Percentiles rank a stretch among this genome's conserved stretches.
Evolutionary conservation across 53 echinoderm and acorn worm species (phyloP).

Genomic region (Stichopus horrens): DNA sequence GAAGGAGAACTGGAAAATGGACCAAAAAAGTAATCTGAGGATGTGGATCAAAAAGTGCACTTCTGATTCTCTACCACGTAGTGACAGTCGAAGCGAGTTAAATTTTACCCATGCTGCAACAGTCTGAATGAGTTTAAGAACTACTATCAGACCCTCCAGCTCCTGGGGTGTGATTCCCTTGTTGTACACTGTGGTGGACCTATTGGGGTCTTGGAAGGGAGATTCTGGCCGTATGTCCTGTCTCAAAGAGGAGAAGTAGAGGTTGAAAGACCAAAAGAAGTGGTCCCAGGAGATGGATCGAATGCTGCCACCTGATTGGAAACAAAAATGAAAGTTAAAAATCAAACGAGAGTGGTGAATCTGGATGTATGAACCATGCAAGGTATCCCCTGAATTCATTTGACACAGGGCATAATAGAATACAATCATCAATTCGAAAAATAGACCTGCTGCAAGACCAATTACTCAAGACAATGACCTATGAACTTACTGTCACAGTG

Average conservation of each 20-base stretch:
- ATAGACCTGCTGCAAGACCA: too few relatives aligned
- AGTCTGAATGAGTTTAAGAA: conserved; percentile 74
- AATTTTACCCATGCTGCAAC: conserved; percentile 75
- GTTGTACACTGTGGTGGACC: conserved; percentile 50
- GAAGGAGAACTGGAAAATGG: too few relatives aligned
- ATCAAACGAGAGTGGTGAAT: too few relatives aligned
- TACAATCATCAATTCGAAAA: too few relatives aligned
- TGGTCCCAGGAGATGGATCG: conserved; percentile 96
- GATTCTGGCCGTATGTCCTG: conserved; percentile 75
- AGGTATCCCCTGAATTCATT: too few relatives aligned
- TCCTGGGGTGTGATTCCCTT: conserved; percentile 99
- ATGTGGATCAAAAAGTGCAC: neutral
- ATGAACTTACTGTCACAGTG: too few relatives aligned
- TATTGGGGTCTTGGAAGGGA: conserved; percentile 58
- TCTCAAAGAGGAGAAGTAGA: conserved; percentile 86
- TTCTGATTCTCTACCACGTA: neutral
- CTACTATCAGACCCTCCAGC: conserved; percentile 69
- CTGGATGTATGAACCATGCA: too few relatives aligned
- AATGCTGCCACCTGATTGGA: conserved; percentile 64
- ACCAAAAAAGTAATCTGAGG: too few relatives aligned
- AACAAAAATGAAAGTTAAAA: too few relatives aligned
- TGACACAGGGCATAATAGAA: too few relatives aligned
- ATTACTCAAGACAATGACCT: too few relatives aligned
- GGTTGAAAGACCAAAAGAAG: conserved; percentile 88
- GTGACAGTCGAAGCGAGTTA: neutral